Evolutionary conservation across 2,797 vertebrate genomes (phyloP).

Genomic region (Poeciliopsis infans): DNA sequence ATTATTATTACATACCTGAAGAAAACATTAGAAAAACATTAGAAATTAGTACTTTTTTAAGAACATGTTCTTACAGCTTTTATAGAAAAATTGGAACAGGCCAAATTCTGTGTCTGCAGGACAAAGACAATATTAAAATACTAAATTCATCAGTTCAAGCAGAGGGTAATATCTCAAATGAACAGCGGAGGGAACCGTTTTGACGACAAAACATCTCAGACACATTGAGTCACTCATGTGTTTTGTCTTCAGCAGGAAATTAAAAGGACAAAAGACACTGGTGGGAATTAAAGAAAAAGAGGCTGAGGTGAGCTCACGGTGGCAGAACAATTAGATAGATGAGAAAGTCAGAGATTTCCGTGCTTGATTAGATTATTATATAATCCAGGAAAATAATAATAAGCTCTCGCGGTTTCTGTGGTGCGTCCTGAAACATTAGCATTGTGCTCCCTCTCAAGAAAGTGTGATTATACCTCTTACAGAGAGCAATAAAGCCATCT

Average conservation of each 20-base stretch:
- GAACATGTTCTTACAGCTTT: background rate
- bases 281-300: background rate
- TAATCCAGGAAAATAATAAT: background rate
- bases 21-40: background rate
- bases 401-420: background rate
- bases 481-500: background rate
- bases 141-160: conserved; percentile 14
- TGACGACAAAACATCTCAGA: conserved; percentile 7
- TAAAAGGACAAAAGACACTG: background rate
- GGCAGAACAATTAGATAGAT: conserved; percentile 5
- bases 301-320: background rate
- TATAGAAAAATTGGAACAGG: background rate
- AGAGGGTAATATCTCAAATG: background rate
- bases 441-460: background rate
- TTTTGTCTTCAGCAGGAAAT: background rate
- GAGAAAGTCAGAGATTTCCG: background rate
- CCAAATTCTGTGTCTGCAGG: background rate
- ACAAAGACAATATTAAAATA: conserved; percentile 30
- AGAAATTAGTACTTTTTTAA: background rate
- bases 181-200: conserved; percentile 62
- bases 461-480: background rate
- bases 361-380: background rate
- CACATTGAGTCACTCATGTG: background rate
- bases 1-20: background rate
- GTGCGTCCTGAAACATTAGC: background rate